phyloP scores from a whole-genome alignment of 2,113 vertebrate genomes.

The Limnothrissa miodon region DNA sequence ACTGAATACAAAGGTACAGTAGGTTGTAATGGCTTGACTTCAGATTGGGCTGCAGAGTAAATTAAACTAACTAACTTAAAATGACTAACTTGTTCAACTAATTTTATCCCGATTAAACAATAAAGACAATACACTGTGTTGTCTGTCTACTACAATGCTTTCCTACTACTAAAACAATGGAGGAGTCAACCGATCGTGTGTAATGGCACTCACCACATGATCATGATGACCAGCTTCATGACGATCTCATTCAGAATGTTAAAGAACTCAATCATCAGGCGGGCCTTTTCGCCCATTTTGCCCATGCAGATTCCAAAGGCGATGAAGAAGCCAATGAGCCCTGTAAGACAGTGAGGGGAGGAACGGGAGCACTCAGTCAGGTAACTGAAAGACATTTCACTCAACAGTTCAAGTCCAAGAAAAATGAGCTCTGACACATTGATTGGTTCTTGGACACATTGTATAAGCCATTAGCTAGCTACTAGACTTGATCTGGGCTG shows the following conservation, averaged over 20 bases:
- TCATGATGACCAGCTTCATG: slow-evolving; percentile 97
- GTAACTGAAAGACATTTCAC: not conserved
- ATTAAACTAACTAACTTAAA: too few species aligned
- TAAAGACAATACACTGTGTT: not conserved
- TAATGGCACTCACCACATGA: slow-evolving; percentile 92
- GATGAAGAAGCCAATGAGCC: slow-evolving; percentile 98
- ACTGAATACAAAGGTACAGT: too few species aligned
- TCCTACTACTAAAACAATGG: too few species aligned
- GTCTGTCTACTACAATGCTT: too few species aligned
- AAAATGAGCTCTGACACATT: not conserved
- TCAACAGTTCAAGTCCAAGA: not conserved
- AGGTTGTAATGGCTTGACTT: too few species aligned
- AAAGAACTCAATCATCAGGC: slow-evolving; percentile 99
- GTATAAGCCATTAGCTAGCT: not conserved
- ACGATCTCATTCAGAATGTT: slow-evolving; percentile 98
- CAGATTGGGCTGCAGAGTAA: too few species aligned
- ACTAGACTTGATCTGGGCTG: not conserved
- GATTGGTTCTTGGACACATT: not conserved
- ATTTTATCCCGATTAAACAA: too few species aligned
- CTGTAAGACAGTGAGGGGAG: slow-evolving; percentile 61
- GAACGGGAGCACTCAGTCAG: not conserved
- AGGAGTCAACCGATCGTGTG: not conserved
- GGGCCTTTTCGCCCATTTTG: slow-evolving; percentile 97
- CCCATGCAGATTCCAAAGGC: slow-evolving; percentile 98
- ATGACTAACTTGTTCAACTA: too few species aligned